These are phyloP conservation scores for Proterorhinus semilunaris DNA, from an alignment of 2,113 vertebrate species.

Conservation along the genomic window DNA sequence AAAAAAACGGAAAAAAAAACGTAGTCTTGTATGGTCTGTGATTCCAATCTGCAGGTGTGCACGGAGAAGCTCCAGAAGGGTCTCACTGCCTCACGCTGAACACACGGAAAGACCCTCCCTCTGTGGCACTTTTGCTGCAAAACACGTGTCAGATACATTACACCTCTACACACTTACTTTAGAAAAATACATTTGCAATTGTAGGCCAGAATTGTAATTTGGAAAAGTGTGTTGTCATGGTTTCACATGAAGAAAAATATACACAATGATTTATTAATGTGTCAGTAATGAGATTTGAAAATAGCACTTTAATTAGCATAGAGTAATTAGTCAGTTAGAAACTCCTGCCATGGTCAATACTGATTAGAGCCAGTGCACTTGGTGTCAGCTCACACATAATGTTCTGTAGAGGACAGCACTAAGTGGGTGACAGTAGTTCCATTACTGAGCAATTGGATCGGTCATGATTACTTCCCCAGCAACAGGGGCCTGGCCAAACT, in stretches of 20 bases:
- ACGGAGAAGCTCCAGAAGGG: constrained; percentile 38
- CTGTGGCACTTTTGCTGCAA: constrained; percentile 71
- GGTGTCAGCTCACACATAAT: constrained; percentile 62
- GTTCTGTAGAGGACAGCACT: constrained; percentile 49
- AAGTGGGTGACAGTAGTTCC: constrained; percentile 65
- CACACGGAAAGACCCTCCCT: constrained; percentile 75
- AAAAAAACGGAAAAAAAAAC: not conserved
- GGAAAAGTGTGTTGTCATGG: not conserved
- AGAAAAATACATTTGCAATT: not conserved
- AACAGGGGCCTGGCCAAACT: constrained; percentile 50
- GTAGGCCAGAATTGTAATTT: not conserved
- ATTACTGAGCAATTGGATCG: constrained; percentile 63
- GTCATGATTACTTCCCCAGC: constrained; percentile 69
- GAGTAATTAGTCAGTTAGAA: constrained; percentile 70
- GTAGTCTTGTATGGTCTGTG: constrained; percentile 26
- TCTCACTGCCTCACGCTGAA: constrained; percentile 75
- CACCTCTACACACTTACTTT: not conserved
- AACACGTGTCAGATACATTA: constrained; percentile 10
- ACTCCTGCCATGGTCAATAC: constrained; percentile 57
- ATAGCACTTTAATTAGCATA: constrained; percentile 43
- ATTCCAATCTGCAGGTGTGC: constrained; percentile 47
- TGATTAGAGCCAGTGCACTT: constrained; percentile 26
- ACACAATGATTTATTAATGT: constrained; percentile 38
- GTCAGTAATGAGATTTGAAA: constrained; percentile 45
- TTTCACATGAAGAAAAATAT: not conserved